Conservation (phyloP, 2,888 invertebrate species). For the Drosophila neutralis region DNA sequence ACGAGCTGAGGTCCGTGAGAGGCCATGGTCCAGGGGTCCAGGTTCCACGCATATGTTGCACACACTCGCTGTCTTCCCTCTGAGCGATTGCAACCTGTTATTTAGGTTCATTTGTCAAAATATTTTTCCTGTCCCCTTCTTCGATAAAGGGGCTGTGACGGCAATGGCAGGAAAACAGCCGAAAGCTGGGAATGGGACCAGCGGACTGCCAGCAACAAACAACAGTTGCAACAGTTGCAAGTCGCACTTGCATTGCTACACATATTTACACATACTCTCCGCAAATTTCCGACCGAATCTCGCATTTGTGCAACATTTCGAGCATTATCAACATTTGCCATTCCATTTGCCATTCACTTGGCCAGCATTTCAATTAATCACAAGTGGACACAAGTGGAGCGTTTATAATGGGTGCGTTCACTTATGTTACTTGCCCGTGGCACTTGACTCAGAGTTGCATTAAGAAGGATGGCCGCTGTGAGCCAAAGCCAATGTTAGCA, state of each 20-base stretch:
- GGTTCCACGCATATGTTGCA: conserved; percentile 59
- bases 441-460: neutral
- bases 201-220: conserved; percentile 18
- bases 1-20: conserved; percentile 5
- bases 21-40: conserved; percentile 37
- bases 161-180: conserved; percentile 49
- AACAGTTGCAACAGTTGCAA: conserved; percentile 41
- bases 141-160: conserved; percentile 59
- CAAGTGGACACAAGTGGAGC: conserved; percentile 66
- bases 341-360: conserved; percentile 69
- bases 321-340: conserved; percentile 60
- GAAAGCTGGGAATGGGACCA: conserved; percentile 51
- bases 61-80: conserved; percentile 35
- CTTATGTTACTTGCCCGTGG: conserved; percentile 9
- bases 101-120: conserved; percentile 86
- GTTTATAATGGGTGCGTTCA: conserved; percentile 20
- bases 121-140: conserved; percentile 78
- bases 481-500: neutral
- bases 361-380: conserved; percentile 74
- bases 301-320: conserved; percentile 50
- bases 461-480: neutral
- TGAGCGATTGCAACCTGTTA: conserved; percentile 85
- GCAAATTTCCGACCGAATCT: conserved; percentile 38
- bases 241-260: conserved; percentile 52
- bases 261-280: neutral